Percentiles rank a stretch among this genome's conserved stretches.
Evolutionary conservation across 2,888 invertebrate genomes (phyloP).

Genomic region (Epinotia brunnichana): DNA sequence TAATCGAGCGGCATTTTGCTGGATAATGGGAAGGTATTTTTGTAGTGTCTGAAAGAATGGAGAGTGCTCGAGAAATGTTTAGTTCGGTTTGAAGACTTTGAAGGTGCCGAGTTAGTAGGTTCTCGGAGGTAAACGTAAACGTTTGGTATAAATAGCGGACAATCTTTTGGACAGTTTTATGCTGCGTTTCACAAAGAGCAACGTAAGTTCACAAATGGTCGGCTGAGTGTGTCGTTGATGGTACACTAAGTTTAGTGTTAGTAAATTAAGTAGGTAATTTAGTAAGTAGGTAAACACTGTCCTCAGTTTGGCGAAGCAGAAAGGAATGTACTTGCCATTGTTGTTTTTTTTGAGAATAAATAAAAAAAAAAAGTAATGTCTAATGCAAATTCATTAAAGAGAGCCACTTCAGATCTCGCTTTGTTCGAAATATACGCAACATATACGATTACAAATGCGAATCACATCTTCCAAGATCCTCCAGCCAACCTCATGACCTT

Average conservation of each 20-base stretch:
- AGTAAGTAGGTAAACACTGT: too few species aligned
- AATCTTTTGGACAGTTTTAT: slow-evolving; percentile 6
- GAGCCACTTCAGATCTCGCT: not conserved
- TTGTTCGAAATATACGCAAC: not conserved
- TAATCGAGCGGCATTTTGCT: slow-evolving; percentile 7
- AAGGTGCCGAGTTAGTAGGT: not conserved
- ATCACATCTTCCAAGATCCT: slow-evolving; percentile 5
- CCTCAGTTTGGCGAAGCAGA: too few species aligned
- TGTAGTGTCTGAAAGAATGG: slow-evolving; percentile 22
- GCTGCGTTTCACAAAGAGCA: not conserved
- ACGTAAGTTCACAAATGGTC: too few species aligned
- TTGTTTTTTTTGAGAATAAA: too few species aligned
- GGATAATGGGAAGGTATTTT: slow-evolving; percentile 22
- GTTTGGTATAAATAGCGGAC: slow-evolving; percentile 13
- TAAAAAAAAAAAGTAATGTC: too few species aligned
- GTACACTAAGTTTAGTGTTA: too few species aligned
- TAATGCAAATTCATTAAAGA: not conserved
- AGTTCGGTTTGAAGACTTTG: slow-evolving; percentile 16
- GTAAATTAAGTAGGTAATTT: too few species aligned
- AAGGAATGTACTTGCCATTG: too few species aligned
- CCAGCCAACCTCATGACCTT: slow-evolving; percentile 6
- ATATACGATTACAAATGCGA: not conserved
- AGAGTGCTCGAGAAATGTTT: slow-evolving; percentile 14
- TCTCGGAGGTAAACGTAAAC: slow-evolving; percentile 11
- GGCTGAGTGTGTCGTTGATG: too few species aligned